phyloP scores from a whole-genome alignment of 2,113 vertebrate species.

The Thomomys bottae region DNA sequence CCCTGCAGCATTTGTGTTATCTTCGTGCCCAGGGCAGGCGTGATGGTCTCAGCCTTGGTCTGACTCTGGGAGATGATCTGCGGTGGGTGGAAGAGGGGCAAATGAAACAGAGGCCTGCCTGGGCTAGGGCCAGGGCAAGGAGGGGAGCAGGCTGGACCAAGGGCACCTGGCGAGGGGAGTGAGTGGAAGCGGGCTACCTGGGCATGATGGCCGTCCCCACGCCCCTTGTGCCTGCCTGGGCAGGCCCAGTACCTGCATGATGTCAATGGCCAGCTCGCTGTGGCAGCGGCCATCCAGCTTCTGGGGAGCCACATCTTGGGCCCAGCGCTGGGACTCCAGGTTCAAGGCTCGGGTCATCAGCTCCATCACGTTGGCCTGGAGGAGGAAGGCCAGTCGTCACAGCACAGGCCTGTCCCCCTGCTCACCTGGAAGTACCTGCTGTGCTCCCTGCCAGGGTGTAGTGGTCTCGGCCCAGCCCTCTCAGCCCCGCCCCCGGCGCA shows the following conservation, averaged over 20 bases:
- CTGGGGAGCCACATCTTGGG: conserved; percentile 83
- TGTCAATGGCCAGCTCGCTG: conserved; percentile 90
- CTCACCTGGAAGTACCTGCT: neutral
- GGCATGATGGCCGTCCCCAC: accelerated
- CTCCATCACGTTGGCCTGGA: conserved; percentile 79
- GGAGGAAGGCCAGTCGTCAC: neutral
- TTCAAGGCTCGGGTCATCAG: conserved; percentile 86
- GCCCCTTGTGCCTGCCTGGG: accelerated
- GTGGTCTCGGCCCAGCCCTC: neutral
- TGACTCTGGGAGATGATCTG: conserved; percentile 85
- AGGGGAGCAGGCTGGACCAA: neutral
- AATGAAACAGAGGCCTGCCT: neutral
- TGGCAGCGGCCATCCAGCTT: conserved; percentile 85
- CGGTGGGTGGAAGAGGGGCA: neutral
- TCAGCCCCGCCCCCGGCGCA: accelerated
- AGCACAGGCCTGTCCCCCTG: neutral
- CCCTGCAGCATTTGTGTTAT: conserved; percentile 76
- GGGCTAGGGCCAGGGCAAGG: neutral
- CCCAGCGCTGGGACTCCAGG: conserved; percentile 88
- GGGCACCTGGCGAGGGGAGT: neutral
- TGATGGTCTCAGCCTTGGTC: conserved; percentile 80
- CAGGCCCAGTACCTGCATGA: conserved; percentile 89
- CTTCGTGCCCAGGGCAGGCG: conserved; percentile 66
- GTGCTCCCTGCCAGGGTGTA: accelerated
- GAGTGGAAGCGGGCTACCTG: neutral